phyloP scores from a whole-genome alignment of 2,888 invertebrate species.

The Schizotus pectinicornis region DNA sequence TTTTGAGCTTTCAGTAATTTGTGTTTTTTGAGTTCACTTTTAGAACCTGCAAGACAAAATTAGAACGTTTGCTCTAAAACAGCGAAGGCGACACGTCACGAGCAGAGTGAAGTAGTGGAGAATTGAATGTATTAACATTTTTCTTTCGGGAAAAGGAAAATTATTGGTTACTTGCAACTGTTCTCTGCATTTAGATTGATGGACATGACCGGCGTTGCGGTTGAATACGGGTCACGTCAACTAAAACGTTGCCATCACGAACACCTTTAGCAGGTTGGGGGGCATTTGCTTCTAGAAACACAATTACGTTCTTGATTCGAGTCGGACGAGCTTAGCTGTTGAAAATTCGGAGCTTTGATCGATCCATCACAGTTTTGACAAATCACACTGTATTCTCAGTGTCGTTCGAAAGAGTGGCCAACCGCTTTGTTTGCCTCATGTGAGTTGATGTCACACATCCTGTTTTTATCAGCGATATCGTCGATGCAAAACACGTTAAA shows the following conservation, averaged over 20 bases:
- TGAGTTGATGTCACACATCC: background rate
- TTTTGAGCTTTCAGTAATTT: too few species aligned
- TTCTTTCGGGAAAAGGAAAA: constrained; percentile 8
- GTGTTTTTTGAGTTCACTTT: too few species aligned
- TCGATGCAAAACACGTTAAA: constrained; percentile 25
- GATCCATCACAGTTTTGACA: too few species aligned
- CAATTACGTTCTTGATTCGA: constrained; percentile 9
- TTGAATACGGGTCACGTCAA: constrained; percentile 26
- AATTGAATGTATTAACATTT: constrained; percentile 1
- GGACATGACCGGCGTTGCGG: constrained; percentile 23
- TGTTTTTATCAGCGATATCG: constrained; percentile 18
- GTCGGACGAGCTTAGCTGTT: too few species aligned
- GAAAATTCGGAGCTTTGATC: too few species aligned
- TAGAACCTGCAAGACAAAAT: too few species aligned
- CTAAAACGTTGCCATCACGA: constrained; percentile 25
- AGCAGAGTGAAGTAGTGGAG: background rate
- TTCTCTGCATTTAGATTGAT: constrained; percentile 25
- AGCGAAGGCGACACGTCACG: too few species aligned
- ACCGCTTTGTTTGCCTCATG: too few species aligned
- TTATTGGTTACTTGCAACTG: constrained; percentile 9
- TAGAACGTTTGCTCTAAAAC: too few species aligned
- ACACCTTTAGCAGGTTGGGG: constrained; percentile 12
- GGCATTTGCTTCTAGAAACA: constrained; percentile 9
- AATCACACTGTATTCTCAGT: too few species aligned
- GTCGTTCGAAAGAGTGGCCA: too few species aligned